Evolutionary conservation across 2,113 vertebrate genomes (phyloP), one percentile per base, ranked within the genome.

Genomic region (Scolopax mira): DNA sequence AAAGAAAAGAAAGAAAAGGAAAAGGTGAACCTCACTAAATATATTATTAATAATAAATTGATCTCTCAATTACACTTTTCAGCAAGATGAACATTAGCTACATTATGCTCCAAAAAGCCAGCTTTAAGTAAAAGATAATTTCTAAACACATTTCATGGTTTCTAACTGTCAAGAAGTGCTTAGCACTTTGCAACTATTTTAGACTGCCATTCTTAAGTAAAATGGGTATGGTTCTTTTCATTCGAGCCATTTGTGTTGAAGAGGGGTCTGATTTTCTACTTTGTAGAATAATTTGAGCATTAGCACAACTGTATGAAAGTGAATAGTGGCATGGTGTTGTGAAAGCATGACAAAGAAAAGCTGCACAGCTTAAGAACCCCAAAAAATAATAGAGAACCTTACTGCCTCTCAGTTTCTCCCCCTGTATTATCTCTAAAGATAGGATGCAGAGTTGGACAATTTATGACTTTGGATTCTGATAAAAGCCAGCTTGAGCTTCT

Each of bases 351-450:
- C 28, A 83, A 4, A 72, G 18, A 69, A 22, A 10, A 72, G 15
- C 31, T 2, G 3, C 7, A 30, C 4, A 60, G 4, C 5, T 46
- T 62, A 46, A 80, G 11, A 14, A 37, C 58, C 70, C 19, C n/a
- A 22, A 41, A 11, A 19, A 22, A 58, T 1, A 31, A 10, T 3
- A 11, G 18, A 44, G 13, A 58, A 55, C 0, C 0, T 31, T 72
- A 67, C 23, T 42, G 18, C 5, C 8, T 78, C 18, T 87, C 12
- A 11, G 4, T 72, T 64, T 48, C 27, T 71, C 9, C 9, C 3
- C 13, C 4, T 55, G 13, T 11, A 7, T 9, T 69, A 2, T 25
- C 11, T 66, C 11, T 61, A 46, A 17, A 54, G 35, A 42, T 6
- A 41, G 4, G 30, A 21, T 22, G 6, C 42, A 46, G 12, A 28